These are phyloP conservation scores for Danio tinwini DNA, from an alignment of 2,797 vertebrate species.

Conservation along the genomic window DNA sequence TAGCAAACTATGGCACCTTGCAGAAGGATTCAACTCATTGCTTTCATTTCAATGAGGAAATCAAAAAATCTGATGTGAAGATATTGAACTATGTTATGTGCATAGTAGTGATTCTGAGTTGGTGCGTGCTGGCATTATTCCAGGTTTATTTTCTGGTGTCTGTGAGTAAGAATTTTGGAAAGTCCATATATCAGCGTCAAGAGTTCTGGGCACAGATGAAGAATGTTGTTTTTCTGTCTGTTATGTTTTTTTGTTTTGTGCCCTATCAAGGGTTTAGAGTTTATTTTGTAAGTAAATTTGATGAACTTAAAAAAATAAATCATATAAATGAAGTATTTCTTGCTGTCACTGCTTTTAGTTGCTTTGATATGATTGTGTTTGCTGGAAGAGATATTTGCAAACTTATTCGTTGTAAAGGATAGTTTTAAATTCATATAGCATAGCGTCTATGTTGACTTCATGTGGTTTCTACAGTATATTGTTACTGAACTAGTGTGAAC, in stretches of 20 bases:
- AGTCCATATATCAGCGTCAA: conserved; percentile 62
- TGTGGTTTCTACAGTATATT: neutral
- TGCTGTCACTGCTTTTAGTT: conserved; percentile 75
- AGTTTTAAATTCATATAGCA: neutral
- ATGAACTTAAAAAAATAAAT: neutral
- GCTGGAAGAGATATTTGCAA: conserved; percentile 56
- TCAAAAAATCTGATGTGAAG: conserved; percentile 40
- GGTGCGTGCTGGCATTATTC: conserved; percentile 59
- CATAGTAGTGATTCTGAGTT: conserved; percentile 59
- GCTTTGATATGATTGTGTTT: conserved; percentile 79
- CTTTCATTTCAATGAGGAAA: conserved; percentile 74
- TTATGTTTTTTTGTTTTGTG: conserved; percentile 75
- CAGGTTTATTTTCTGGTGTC: conserved; percentile 68
- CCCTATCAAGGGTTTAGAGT: conserved; percentile 75
- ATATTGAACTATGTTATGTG: conserved; percentile 69
- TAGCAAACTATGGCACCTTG: conserved; percentile 63
- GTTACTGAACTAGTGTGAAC: neutral
- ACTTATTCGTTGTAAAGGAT: conserved; percentile 13
- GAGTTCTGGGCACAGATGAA: conserved; percentile 80
- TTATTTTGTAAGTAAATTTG: conserved; percentile 62
- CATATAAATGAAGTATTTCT: conserved; percentile 73
- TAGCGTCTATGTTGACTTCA: conserved; percentile 5
- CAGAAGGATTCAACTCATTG: conserved; percentile 39
- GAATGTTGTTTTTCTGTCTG: conserved; percentile 73
- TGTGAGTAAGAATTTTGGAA: conserved; percentile 64